Conservation (phyloP, 2,888 invertebrate species). For the Eupithecia exiguata region DNA sequence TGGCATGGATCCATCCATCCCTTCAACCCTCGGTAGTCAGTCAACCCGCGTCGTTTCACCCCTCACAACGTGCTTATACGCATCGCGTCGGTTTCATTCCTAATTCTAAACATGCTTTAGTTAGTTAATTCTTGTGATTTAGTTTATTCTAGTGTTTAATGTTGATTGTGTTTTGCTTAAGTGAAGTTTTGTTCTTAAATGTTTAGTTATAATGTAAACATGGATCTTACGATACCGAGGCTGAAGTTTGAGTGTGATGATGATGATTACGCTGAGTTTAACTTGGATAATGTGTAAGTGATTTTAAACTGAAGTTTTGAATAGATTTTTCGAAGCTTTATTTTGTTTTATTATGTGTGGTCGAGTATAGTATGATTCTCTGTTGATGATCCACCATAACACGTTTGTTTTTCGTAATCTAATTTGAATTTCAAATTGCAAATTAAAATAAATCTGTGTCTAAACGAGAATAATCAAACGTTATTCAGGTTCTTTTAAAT, state of each 20-base stretch:
- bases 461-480: not conserved
- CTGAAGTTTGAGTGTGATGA: constrained; percentile 67
- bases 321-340: too few relatives aligned
- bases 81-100: constrained; percentile 47
- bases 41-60: constrained; percentile 59
- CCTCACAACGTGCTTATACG: constrained; percentile 70
- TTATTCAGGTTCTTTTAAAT: not conserved
- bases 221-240: constrained; percentile 76
- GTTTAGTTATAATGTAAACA: constrained; percentile 53
- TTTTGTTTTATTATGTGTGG: too few relatives aligned
- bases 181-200: constrained; percentile 13
- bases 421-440: not conserved
- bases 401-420: not conserved
- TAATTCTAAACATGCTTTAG: constrained; percentile 26
- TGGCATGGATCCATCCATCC: constrained; percentile 52
- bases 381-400: not conserved
- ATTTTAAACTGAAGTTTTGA: not conserved
- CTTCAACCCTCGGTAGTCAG: constrained; percentile 44
- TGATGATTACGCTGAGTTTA: constrained; percentile 64
- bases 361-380: not conserved
- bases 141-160: constrained; percentile 27
- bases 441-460: not conserved
- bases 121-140: constrained; percentile 14
- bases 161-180: not conserved
- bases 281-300: constrained; percentile 53